phyloP scores from a whole-genome alignment of 2,113 vertebrate genomes.

The Zeus faber region DNA sequence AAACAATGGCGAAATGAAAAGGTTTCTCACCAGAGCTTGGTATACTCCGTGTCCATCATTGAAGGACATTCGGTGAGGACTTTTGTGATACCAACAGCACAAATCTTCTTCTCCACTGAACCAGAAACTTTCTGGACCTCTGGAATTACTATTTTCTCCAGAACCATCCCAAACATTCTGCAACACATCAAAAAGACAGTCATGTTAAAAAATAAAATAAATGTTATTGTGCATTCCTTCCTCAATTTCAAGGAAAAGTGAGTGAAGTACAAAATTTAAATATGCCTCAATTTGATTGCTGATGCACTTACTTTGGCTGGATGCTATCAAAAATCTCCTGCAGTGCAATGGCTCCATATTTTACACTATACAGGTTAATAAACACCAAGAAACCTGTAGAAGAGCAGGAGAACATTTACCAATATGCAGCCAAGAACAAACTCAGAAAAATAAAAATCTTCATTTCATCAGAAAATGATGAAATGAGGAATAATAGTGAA shows the following conservation, averaged over 20 bases:
- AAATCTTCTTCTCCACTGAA: conserved; percentile 95
- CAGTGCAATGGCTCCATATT: conserved; percentile 91
- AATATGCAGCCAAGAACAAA: too few relatives aligned
- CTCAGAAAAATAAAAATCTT: too few relatives aligned
- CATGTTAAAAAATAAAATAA: neutral
- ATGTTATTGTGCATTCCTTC: too few relatives aligned
- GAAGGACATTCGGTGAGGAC: conserved; percentile 93
- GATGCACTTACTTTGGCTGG: conserved; percentile 89
- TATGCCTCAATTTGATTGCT: neutral
- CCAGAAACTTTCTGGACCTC: conserved; percentile 98
- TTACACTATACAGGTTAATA: conserved; percentile 92
- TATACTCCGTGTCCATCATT: conserved; percentile 98
- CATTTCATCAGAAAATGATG: too few relatives aligned
- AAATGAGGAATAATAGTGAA: too few relatives aligned
- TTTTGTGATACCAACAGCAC: conserved; percentile 95
- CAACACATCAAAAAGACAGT: conserved; percentile 5
- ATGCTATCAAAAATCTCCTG: conserved; percentile 98
- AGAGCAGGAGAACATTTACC: conserved; percentile 4
- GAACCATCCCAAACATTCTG: conserved; percentile 99
- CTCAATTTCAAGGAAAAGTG: too few relatives aligned
- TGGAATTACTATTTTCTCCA: conserved; percentile 97
- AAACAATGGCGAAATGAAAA: too few relatives aligned
- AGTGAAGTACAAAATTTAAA: too few relatives aligned
- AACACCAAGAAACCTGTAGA: conserved; percentile 93
- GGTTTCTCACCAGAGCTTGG: conserved; percentile 90